A percentile compares a stretch with the other conserved stretches of the same genome.
Conservation (phyloP, 2,888 invertebrate species). For the Lasioglossum vierecki region DNA sequence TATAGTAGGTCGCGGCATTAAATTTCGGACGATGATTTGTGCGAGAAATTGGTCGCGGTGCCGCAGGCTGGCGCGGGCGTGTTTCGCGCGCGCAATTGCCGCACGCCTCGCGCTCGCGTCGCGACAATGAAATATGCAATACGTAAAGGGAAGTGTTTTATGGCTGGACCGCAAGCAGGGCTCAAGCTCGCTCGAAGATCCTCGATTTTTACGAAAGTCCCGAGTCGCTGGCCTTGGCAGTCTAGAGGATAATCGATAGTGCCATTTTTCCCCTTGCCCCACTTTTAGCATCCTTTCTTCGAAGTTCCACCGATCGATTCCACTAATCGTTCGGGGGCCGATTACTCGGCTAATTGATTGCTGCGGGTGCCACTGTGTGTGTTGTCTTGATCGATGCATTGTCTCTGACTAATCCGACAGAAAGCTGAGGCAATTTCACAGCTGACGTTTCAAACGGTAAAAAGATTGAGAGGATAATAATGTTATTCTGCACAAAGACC, state of each 20-base stretch:
- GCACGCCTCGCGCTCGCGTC: slow-evolving; percentile 3
- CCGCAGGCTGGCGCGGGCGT: slow-evolving; percentile 10
- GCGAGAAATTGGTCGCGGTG: slow-evolving; percentile 32
- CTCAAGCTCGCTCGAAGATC: background rate
- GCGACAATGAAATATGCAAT: slow-evolving; percentile 46
- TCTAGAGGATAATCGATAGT: background rate
- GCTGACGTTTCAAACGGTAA: background rate
- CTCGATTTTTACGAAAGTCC: background rate
- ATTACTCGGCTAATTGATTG: background rate
- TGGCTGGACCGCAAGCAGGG: background rate
- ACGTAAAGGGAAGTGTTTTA: slow-evolving; percentile 29
- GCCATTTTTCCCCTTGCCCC: background rate
- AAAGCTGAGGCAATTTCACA: background rate
- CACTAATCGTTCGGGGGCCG: background rate
- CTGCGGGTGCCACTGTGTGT: background rate
- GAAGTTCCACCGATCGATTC: background rate
- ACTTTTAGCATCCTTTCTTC: background rate
- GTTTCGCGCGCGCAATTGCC: slow-evolving; percentile 33
- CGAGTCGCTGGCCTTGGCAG: background rate
- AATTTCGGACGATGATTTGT: slow-evolving; percentile 50
- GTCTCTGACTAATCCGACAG: background rate
- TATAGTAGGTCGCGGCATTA: slow-evolving; percentile 42
- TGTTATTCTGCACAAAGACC: too few species aligned
- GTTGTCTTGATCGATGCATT: background rate
- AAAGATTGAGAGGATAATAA: too few species aligned